Conservation (phyloP, 1,140 invertebrate species). For the Lasaia peninsularis region DNA sequence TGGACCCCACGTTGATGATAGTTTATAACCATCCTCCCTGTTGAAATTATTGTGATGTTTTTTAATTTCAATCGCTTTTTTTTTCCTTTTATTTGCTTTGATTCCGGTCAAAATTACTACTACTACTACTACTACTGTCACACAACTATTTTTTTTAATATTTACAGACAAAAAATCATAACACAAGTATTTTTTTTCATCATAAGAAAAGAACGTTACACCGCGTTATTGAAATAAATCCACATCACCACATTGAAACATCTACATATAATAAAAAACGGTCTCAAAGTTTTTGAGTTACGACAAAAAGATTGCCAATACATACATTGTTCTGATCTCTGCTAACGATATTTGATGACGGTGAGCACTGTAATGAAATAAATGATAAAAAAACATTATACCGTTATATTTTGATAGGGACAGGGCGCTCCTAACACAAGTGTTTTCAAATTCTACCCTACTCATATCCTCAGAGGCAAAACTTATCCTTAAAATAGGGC, state of each 20-base stretch:
- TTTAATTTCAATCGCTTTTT: no score
- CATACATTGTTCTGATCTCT: constrained; percentile 41
- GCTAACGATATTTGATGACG: constrained; percentile 70
- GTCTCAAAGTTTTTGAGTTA: constrained; percentile 54
- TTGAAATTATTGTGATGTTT: no score
- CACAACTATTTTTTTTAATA: no score
- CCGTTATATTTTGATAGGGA: neutral
- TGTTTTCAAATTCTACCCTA: neutral
- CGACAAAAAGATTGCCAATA: constrained; percentile 65
- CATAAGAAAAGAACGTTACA: no score
- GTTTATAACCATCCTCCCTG: no score
- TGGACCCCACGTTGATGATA: no score
- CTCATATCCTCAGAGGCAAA: neutral
- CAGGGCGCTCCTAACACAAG: neutral
- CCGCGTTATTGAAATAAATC: neutral
- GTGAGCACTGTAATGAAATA: constrained; percentile 53
- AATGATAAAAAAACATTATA: constrained; percentile 37
- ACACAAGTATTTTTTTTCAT: no score
- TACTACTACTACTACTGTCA: no score
- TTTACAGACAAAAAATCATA: no score
- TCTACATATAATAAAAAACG: constrained; percentile 50
- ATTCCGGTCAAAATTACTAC: no score
- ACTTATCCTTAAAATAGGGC: no score
- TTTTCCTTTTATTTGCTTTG: no score
- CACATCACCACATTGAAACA: constrained; percentile 47